A percentile compares a stretch with the other conserved stretches of the same genome.
These are phyloP conservation scores for Centropus bengalensis DNA, from an alignment of 2,113 vertebrate species.

Conservation along the genomic window DNA sequence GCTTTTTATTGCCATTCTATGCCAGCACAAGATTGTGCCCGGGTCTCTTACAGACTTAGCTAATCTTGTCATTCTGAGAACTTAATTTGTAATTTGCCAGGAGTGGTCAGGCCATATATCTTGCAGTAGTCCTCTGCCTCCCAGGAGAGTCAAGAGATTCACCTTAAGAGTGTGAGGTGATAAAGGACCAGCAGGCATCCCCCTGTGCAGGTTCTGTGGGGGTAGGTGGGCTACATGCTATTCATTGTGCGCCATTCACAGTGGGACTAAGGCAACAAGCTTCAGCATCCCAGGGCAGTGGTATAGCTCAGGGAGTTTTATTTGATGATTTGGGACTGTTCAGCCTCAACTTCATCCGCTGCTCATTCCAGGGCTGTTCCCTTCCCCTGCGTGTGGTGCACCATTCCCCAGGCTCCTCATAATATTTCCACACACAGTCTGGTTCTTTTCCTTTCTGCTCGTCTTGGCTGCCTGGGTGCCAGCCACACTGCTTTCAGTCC, in stretches of 20 bases:
- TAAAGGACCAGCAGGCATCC: not conserved
- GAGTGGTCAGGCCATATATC: not conserved
- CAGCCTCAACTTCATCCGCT: not conserved
- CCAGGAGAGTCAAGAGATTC: not conserved
- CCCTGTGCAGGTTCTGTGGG: not conserved
- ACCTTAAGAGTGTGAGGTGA: not conserved
- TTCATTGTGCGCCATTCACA: not conserved
- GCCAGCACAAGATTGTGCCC: conserved; percentile 18
- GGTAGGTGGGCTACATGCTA: not conserved
- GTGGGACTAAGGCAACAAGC: not conserved
- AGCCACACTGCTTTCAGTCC: not conserved
- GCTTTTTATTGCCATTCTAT: conserved; percentile 43
- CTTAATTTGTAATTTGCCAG: conserved; percentile 20
- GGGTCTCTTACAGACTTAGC: not conserved
- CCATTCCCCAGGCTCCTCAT: not conserved
- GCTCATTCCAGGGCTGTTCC: not conserved
- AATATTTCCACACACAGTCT: not conserved
- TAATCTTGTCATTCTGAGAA: conserved; percentile 12
- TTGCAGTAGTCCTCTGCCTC: not conserved
- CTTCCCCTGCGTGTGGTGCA: not conserved
- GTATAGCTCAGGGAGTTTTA: not conserved
- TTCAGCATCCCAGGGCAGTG: not conserved
- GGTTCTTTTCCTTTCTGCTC: not conserved
- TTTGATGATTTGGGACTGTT: not conserved
- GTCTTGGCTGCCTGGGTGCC: not conserved